A percentile compares a stretch with the other conserved stretches of the same genome.
These are phyloP conservation scores for Mastomys coucha DNA, from an alignment of 2,113 vertebrate genomes.

Conservation along the genomic window DNA sequence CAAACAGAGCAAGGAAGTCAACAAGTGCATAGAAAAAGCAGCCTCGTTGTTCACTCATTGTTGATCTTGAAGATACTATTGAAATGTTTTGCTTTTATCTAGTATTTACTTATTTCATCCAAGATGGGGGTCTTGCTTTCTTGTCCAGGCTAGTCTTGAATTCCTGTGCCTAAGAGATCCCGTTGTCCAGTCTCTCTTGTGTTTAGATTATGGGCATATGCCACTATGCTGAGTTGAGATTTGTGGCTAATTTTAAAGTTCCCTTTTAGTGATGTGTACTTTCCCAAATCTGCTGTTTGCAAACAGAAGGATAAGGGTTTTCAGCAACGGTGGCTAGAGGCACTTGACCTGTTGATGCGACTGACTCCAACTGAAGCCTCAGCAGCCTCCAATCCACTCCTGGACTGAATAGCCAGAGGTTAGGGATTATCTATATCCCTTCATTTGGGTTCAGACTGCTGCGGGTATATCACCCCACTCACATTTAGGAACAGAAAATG, in stretches of 20 bases:
- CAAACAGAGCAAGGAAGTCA: neutral
- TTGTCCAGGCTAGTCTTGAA: neutral
- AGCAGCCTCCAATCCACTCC: neutral
- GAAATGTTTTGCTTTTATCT: neutral
- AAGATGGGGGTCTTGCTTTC: neutral
- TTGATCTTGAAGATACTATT: neutral
- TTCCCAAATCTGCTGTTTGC: neutral
- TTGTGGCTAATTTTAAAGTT: neutral
- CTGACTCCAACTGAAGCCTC: neutral
- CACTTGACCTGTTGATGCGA: neutral
- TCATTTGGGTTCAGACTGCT: neutral
- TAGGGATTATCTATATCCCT: neutral
- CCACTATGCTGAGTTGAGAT: neutral
- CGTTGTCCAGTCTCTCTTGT: neutral
- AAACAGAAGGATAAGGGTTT: conserved; percentile 2
- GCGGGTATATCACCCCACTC: neutral
- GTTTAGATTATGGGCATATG: neutral
- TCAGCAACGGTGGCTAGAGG: neutral
- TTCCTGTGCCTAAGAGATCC: neutral
- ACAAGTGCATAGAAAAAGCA: neutral
- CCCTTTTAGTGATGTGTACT: conserved; percentile 20
- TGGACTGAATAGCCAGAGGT: conserved; percentile 12
- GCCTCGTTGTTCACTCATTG: neutral
- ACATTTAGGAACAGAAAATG: conserved; percentile 37
- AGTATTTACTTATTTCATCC: neutral